Evolutionary conservation across 2,113 vertebrate genomes (phyloP).

Genomic region (Coreoperca whiteheadi): DNA sequence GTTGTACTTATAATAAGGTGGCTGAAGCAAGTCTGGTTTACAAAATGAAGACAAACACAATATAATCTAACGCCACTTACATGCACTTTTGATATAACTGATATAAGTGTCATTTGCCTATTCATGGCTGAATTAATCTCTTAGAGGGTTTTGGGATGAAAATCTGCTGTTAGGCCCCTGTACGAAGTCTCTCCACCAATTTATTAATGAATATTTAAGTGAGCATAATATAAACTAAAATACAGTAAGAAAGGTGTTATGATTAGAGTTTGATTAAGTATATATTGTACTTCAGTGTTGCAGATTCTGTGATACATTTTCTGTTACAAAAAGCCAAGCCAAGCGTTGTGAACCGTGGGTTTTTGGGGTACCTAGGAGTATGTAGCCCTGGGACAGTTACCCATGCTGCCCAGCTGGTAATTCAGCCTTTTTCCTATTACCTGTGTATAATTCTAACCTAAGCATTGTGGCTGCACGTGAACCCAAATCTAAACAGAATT

Average conservation of each 20-base stretch:
- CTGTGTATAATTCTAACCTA: neutral
- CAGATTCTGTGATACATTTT: neutral
- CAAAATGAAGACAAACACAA: slow-evolving; percentile 11
- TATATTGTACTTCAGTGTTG: neutral
- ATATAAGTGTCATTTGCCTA: neutral
- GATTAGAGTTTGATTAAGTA: neutral
- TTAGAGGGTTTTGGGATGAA: neutral
- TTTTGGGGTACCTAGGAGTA: neutral
- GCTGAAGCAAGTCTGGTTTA: neutral
- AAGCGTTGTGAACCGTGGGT: neutral
- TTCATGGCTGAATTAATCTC: neutral
- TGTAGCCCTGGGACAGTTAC: neutral
- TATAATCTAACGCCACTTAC: neutral
- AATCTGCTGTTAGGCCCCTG: neutral
- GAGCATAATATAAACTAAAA: neutral
- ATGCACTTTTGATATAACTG: no score
- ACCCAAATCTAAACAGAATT: neutral
- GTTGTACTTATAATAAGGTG: slow-evolving; percentile 3
- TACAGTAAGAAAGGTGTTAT: neutral
- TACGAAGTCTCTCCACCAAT: neutral
- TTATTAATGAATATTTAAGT: neutral
- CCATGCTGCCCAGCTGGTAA: neutral
- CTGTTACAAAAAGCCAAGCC: neutral
- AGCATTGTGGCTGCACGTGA: no score
- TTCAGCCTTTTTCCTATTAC: neutral